phyloP scores from a whole-genome alignment of 2,888 invertebrate species.

The Papilio protenor region DNA sequence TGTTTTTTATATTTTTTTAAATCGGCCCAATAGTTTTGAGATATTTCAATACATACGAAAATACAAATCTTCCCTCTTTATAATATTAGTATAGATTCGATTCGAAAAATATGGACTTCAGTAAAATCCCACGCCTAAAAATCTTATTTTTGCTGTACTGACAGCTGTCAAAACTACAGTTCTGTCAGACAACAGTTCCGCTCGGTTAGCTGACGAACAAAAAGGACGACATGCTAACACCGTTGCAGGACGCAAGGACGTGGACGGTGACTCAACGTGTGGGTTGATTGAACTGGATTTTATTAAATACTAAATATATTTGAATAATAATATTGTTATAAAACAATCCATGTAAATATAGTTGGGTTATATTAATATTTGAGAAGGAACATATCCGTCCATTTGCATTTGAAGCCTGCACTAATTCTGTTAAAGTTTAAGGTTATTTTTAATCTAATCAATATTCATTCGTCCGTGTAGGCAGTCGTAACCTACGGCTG shows the following conservation, averaged over 20 bases:
- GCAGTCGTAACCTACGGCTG: conserved; percentile 13
- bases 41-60: too few species aligned
- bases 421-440: neutral
- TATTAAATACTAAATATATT: neutral
- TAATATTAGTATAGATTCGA: neutral
- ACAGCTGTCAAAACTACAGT: neutral
- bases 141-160: neutral
- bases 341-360: neutral
- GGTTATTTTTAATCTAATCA: neutral
- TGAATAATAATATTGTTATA: neutral
- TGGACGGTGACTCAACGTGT: conserved; percentile 28
- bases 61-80: too few species aligned
- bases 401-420: neutral
- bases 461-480: conserved; percentile 4
- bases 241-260: conserved; percentile 41
- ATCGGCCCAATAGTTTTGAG: too few species aligned
- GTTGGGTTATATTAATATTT: neutral
- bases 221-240: conserved; percentile 29
- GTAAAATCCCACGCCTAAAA: neutral
- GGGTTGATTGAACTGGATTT: conserved; percentile 38
- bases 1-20: too few species aligned
- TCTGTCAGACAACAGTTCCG: neutral
- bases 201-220: conserved; percentile 36
- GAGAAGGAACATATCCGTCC: neutral
- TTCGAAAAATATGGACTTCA: neutral